Base-by-base conservation (phyloP, 2,797 vertebrate genomes). In the Catharus ustulatus region DNA sequence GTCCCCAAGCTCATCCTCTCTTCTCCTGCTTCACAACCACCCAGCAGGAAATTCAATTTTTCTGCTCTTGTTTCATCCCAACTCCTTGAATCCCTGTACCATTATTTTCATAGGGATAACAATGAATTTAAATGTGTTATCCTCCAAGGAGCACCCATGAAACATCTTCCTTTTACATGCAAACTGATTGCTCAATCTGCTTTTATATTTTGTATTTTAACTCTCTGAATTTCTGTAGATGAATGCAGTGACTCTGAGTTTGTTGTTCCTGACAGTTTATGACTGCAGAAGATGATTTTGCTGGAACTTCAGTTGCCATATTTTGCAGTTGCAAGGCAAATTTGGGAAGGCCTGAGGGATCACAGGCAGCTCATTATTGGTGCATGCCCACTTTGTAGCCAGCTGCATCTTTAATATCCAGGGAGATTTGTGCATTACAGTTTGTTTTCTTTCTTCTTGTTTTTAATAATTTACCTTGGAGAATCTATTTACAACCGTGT, bases 401-500 rank as follows among this genome's bases (percentile, higher is more conserved):
- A 95, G 79, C 87, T 97, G 91, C 94, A 97, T 97, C 77, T 95
- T 88, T 97, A 96, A 96, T 96, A 96, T 94, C 95, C 84, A 74
- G 91, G 88, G 96, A 97, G 90, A 96, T 93, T 94, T 97, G 84
- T 95, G 94, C 89, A 74, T 94, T 97, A 42, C 83, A 90, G 76
- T 91, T 96, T 94, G 89, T 91, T 94, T 94, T 61, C 93, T 95
- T 97, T 95, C 85, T 97, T 95, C 95, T 96, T 72, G 24, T 84
- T 97, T 96, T 98, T 90, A 97, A 98, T 98, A 97, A 97, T 98
- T 98, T 97, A 97, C 92, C 90, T 97, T 93, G 57, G 83, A 95
- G 95, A 95, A 95, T 93, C 89, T 98, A 85, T 97, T 97, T 96
- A 92, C 43, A 61, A 93, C 84, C 20, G 16, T 36, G 59, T 67